A percentile compares a stretch with the other conserved stretches of the same genome.
Evolutionary conservation across 2,888 invertebrate genomes (phyloP).

Genomic region (Cremastobaeus sp.): DNA sequence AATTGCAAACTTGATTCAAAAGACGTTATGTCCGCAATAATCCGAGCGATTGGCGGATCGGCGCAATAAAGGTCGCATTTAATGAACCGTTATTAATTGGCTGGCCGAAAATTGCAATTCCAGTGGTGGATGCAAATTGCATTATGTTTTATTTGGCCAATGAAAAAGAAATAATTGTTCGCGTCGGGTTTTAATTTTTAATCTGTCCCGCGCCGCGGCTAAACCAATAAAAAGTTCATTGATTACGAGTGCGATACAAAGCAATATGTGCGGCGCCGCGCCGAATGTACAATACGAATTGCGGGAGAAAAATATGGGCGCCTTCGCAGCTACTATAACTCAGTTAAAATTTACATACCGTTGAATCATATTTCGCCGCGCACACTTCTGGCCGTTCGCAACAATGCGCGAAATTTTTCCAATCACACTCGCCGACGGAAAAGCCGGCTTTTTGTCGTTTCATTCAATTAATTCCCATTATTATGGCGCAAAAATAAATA

Average conservation of each 20-base stretch:
- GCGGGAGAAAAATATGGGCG: conserved; percentile 44
- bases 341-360: conserved; percentile 54
- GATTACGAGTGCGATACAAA: conserved; percentile 40
- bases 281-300: conserved; percentile 41
- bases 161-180: conserved; percentile 30
- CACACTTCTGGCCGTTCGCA: conserved; percentile 34
- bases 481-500: conserved; percentile 29
- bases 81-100: conserved; percentile 27
- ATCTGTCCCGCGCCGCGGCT: conserved; percentile 36
- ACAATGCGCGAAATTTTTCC: conserved; percentile 34
- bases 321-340: conserved; percentile 49
- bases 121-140: conserved; percentile 1
- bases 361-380: conserved; percentile 23
- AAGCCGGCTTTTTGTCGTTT: conserved; percentile 9
- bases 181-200: conserved; percentile 33
- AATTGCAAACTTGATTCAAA: conserved; percentile 24
- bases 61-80: conserved; percentile 18
- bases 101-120: conserved; percentile 23
- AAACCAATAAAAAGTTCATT: conserved; percentile 48
- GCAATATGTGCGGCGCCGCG: conserved; percentile 29
- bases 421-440: conserved; percentile 25
- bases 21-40: conserved; percentile 26
- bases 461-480: conserved; percentile 41
- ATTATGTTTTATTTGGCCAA: conserved; percentile 16
- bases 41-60: conserved; percentile 20